Evolutionary conservation across 2,797 vertebrate genomes (phyloP).

Genomic region (Luscinia megarhynchos): DNA sequence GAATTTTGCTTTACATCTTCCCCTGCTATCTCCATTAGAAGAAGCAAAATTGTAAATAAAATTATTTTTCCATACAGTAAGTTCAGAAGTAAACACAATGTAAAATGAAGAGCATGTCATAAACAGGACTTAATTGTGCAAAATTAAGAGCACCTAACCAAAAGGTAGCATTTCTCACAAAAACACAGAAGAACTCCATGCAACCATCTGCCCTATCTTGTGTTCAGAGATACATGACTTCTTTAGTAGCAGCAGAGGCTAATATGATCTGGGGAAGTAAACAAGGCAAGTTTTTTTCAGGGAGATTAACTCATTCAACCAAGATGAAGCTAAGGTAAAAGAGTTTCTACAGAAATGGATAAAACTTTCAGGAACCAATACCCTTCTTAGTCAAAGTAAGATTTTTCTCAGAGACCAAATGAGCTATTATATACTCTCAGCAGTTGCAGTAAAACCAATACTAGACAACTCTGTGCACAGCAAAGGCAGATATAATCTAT

Average conservation of each 20-base stretch:
- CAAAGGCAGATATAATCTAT: rapidly evolving
- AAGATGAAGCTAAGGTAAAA: neutral
- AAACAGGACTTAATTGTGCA: neutral
- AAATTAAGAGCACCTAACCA: neutral
- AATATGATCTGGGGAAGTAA: neutral
- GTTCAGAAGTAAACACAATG: neutral
- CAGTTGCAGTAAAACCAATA: neutral
- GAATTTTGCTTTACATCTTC: neutral
- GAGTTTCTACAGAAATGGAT: neutral
- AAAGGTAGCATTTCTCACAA: neutral
- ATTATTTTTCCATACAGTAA: neutral
- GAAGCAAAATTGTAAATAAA: neutral
- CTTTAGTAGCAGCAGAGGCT: neutral
- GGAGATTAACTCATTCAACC: neutral
- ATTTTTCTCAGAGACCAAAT: neutral
- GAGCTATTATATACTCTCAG: neutral
- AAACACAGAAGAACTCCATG: neutral
- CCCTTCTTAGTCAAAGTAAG: neutral
- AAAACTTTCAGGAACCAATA: neutral
- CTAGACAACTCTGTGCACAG: neutral
- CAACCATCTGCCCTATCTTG: neutral
- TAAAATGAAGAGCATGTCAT: neutral
- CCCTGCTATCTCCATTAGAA: neutral
- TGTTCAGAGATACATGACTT: neutral
- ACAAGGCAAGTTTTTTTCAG: neutral